These are phyloP conservation scores for Panurus biarmicus DNA, from an alignment of 2,113 vertebrate genomes.

Conservation along the genomic window DNA sequence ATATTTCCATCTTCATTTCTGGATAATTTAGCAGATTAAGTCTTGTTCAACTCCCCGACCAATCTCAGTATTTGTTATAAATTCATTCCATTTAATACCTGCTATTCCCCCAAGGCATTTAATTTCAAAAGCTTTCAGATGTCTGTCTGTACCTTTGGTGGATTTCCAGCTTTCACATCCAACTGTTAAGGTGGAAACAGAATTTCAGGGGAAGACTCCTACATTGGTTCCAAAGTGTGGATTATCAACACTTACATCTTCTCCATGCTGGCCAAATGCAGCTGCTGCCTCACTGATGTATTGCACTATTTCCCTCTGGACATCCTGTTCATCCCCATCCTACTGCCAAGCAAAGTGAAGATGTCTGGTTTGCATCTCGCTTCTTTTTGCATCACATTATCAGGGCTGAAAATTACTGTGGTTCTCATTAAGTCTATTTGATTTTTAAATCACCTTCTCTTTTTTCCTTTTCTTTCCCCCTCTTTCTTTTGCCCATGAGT, in stretches of 20 bases:
- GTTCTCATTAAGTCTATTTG: background rate
- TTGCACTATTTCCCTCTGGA: background rate
- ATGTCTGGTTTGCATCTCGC: background rate
- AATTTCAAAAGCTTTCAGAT: slow-evolving; percentile 45
- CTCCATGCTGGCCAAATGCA: background rate
- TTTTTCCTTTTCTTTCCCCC: background rate
- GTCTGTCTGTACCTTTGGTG: slow-evolving; percentile 36
- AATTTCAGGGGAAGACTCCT: background rate
- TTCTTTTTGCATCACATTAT: background rate
- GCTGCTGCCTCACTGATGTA: background rate
- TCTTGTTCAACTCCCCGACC: slow-evolving; percentile 23
- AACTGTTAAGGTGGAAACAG: slow-evolving; percentile 47
- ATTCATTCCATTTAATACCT: slow-evolving; percentile 49
- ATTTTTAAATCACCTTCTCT: background rate
- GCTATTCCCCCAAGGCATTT: slow-evolving; percentile 39
- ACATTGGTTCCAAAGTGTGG: background rate
- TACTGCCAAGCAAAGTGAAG: background rate
- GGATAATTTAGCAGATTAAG: slow-evolving; percentile 61
- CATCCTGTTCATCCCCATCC: background rate
- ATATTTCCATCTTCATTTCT: slow-evolving; percentile 56
- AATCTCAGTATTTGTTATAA: slow-evolving; percentile 54
- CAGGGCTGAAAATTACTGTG: background rate
- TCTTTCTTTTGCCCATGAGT: background rate
- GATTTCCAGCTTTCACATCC: slow-evolving; percentile 37
- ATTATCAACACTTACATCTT: background rate